Base-by-base conservation (phyloP, 2,888 invertebrate species). In the Eulithis prunata region DNA sequence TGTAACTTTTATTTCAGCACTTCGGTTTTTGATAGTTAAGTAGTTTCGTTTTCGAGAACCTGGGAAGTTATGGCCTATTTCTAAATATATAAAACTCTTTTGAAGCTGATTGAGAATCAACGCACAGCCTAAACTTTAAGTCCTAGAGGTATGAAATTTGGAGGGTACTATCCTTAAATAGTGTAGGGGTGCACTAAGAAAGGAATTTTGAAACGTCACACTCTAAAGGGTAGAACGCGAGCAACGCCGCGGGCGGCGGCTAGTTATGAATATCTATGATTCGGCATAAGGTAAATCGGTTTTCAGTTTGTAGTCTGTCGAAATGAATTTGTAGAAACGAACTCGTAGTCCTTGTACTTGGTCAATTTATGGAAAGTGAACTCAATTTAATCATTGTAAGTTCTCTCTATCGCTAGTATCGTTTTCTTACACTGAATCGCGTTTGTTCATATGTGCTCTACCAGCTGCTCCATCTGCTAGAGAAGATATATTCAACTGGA, bases 361-460 rank as follows among this genome's bases (percentile, higher is more conserved):
- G 45, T 55, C 43, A 52, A 21, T 38, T 54, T 58, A 36, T 51
- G 53, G 54, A 70, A 64, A 55, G 54, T 49, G 46, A 51, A 54
- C 57, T 61, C 47, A 43, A 64, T 64, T 43, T 57, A 56, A 69
- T 62, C 64, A 56, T 51, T 47, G 61, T 12, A 4, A 53, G 64
- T 54, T n/a, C 47, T 52, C 52, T 36, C n/a, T 58, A 38, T 51
- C 28, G 32, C 51, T 58, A 28, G 32, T 32, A 32, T 32, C 32
- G 32, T 32, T 32, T 5, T 45, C 28, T 54, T 38, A 4, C 14
- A 43, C 43, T 66, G 54, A 55, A 62, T 53, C 41, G 21, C 32
- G 32, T 57, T 58, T 66, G 49, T 57, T 62, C 41, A 36, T 53
- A 12, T 58, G 36, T 52, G 36, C 52, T 62, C 38, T 57, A 61